These are phyloP conservation scores for Bombus picipes DNA, from an alignment of 1,140 invertebrate species.

Conservation along the genomic window DNA sequence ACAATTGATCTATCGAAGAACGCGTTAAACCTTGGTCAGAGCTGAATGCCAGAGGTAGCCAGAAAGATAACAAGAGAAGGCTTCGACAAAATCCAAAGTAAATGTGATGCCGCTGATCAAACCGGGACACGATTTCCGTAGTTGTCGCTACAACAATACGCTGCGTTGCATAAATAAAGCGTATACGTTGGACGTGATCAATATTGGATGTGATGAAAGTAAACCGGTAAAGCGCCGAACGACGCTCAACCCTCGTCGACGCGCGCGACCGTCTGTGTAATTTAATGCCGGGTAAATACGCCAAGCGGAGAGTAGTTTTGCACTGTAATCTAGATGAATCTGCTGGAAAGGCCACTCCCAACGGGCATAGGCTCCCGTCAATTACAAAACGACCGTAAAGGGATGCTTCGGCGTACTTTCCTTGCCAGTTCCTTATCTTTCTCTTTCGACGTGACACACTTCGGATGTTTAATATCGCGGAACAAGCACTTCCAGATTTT, in stretches of 20 bases:
- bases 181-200: slow-evolving; percentile 74
- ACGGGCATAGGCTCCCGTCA: slow-evolving; percentile 68
- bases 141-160: slow-evolving; percentile 51
- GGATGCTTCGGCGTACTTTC: background rate
- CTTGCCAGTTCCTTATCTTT: slow-evolving; percentile 3
- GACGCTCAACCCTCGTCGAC: slow-evolving; percentile 71
- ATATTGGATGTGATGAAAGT: slow-evolving; percentile 82
- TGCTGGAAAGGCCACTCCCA: slow-evolving; percentile 54
- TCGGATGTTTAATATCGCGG: background rate
- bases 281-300: slow-evolving; percentile 81
- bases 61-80: slow-evolving; percentile 10
- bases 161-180: slow-evolving; percentile 78
- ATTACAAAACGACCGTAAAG: slow-evolving; percentile 67
- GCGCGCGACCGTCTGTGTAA: slow-evolving; percentile 76
- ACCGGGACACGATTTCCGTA: slow-evolving; percentile 54
- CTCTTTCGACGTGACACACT: background rate
- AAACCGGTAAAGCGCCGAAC: slow-evolving; percentile 70
- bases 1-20: background rate
- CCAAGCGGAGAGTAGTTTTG: slow-evolving; percentile 75
- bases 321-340: slow-evolving; percentile 81
- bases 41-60: background rate
- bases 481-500: background rate
- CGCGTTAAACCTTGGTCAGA: background rate
- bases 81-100: slow-evolving; percentile 42
- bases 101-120: slow-evolving; percentile 45